phyloP scores from a whole-genome alignment of 2,797 vertebrate species.

The Anguilla anguilla region DNA sequence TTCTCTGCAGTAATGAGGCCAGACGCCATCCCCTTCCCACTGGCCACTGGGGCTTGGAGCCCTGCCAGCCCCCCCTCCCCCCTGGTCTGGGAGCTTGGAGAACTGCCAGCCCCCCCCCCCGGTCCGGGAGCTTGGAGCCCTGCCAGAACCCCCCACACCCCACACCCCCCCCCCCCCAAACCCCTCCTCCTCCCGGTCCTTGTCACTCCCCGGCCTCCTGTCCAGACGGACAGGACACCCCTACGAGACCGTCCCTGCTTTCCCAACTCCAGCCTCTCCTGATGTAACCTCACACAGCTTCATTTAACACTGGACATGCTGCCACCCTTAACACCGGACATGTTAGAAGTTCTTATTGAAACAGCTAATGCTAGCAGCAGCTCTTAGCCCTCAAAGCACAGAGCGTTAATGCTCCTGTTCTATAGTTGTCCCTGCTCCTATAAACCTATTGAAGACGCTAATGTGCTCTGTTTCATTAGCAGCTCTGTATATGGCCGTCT shows the following conservation, averaged over 20 bases:
- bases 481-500: not conserved
- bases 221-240: not conserved
- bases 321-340: not conserved
- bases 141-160: conserved; percentile 60
- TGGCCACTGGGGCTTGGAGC: conserved; percentile 57
- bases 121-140: conserved; percentile 53
- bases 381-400: not conserved
- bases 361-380: not conserved
- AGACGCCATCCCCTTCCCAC: conserved; percentile 55
- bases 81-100: conserved; percentile 57
- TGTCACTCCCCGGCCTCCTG: conserved; percentile 36
- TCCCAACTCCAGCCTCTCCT: not conserved
- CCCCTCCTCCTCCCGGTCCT: conserved; percentile 61
- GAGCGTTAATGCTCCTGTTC: not conserved
- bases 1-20: conserved; percentile 59
- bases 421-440: not conserved
- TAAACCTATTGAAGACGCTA: not conserved
- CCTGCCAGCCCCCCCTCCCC: conserved; percentile 61
- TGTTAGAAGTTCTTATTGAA: not conserved
- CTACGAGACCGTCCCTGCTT: not conserved
- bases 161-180: conserved; percentile 30
- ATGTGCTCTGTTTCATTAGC: not conserved
- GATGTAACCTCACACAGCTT: not conserved
- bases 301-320: not conserved
- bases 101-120: conserved; percentile 59